phyloP scores from a whole-genome alignment of 2,113 vertebrate genomes.

The Callospermophilus lateralis region DNA sequence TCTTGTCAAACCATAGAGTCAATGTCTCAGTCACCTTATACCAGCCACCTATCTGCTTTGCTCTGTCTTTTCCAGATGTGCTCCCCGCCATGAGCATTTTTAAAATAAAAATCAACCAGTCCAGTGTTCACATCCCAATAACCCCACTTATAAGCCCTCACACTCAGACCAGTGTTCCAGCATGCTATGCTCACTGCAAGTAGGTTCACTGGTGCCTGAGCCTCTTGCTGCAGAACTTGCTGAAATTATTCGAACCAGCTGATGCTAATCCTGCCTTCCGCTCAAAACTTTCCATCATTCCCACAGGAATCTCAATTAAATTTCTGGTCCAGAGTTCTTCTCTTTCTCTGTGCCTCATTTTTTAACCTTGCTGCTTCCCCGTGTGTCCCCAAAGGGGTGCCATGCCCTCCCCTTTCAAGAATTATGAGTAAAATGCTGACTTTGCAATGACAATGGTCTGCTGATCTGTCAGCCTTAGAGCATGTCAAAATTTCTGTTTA shows the following conservation, averaged over 20 bases:
- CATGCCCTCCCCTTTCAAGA: not conserved
- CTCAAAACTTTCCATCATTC: not conserved
- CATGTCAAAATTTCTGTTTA: not conserved
- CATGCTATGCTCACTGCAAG: not conserved
- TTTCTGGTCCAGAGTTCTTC: not conserved
- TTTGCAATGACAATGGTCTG: not conserved
- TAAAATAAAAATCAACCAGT: not conserved
- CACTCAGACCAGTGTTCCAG: too few relatives aligned
- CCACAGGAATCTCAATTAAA: not conserved
- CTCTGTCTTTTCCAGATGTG: not conserved
- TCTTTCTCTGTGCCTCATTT: not conserved
- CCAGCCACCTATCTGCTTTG: not conserved
- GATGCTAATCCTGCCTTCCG: not conserved
- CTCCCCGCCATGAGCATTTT: not conserved
- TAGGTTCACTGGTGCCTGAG: accelerated
- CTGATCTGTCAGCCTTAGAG: not conserved
- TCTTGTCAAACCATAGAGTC: too few relatives aligned
- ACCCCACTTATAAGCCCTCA: not conserved
- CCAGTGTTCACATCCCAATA: not conserved
- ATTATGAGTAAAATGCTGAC: not conserved
- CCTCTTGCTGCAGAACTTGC: not conserved
- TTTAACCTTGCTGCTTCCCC: accelerated
- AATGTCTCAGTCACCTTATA: not conserved
- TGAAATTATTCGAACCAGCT: not conserved
- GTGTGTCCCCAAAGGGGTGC: accelerated